Conservation (phyloP, 2,888 invertebrate genomes). For the Sturmia bella region DNA sequence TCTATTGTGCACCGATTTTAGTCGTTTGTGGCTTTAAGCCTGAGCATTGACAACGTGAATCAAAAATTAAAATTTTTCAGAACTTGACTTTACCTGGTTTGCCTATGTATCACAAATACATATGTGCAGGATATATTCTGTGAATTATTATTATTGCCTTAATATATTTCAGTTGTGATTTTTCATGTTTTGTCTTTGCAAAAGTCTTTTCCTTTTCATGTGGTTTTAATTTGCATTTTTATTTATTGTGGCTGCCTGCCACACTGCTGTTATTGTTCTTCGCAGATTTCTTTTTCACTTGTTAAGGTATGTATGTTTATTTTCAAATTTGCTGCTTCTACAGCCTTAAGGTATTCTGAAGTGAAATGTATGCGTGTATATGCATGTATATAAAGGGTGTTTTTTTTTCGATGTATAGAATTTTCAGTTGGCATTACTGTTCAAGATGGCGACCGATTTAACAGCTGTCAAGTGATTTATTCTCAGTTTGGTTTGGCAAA, state of each 20-base stretch:
- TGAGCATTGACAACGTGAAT: no score
- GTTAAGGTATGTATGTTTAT: not conserved
- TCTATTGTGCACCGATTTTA: no score
- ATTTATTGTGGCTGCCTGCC: constrained; percentile 18
- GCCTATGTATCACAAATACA: not conserved
- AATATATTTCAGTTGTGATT: not conserved
- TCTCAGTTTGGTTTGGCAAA: no score
- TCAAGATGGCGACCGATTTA: no score
- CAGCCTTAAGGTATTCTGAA: constrained; percentile 51
- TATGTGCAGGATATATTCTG: constrained; percentile 9
- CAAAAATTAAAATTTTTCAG: no score
- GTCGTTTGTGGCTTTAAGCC: no score
- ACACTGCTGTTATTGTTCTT: constrained; percentile 31
- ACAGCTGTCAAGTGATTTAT: no score
- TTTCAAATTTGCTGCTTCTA: constrained; percentile 48
- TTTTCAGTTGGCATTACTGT: no score
- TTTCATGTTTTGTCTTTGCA: constrained; percentile 15
- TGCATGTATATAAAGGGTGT: no score
- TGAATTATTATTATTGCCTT: not conserved
- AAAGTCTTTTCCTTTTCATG: constrained; percentile 58
- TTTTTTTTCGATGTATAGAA: no score
- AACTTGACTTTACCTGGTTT: no score
- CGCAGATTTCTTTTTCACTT: not conserved
- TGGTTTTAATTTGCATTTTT: constrained; percentile 57
- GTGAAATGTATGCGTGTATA: constrained; percentile 52